Evolutionary conservation across 1,140 invertebrate species (phyloP), one percentile per base, ranked within the genome.

Genomic region (Heliconius nattereri): DNA sequence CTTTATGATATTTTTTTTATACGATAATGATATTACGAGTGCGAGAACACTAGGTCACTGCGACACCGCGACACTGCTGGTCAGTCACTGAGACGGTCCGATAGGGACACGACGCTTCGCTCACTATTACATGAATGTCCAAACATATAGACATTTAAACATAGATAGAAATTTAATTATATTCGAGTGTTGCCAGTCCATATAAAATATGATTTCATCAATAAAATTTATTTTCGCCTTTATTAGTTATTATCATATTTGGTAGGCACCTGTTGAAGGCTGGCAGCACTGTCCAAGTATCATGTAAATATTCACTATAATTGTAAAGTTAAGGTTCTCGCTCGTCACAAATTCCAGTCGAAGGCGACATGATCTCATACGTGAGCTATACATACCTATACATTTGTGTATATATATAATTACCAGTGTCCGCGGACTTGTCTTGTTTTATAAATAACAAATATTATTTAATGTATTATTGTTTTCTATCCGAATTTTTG

Each of bases 401-500:
- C 60, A 66, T 29, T 11, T 23, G n/a, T 60, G 6, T 66, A 16
- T 26, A 66, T 26, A 26, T 29, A 66, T 84, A 85, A 86, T 85
- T 86, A 75, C 84, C 85, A 85, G 86, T 85, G 85, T 87, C 72
- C 49, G 52, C 72, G 37, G 49, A 60, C 54, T 60, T 23, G 20
- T 60, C 57, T 23, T 26, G 60, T 66, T 66, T 66, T 66, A 29
- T 66, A 23, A 29, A 29, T 66, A 16, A 29, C 23, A 66, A 29
- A 66, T 66, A 66, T 66, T 66, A 66, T 66, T 66, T 66, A 29
- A 66, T 66, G 60, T 66, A 29, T 66, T 52, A 54, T 20, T 70
- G 71, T 82, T 88, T 87, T 87, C 73, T 85, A 88, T 83, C 84
- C 85, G 86, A 90, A 86, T 90, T 90, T 66, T 89, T 84, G 81